phyloP scores from a whole-genome alignment of 2,888 invertebrate genomes.

The Nemotelus pantherinus region DNA sequence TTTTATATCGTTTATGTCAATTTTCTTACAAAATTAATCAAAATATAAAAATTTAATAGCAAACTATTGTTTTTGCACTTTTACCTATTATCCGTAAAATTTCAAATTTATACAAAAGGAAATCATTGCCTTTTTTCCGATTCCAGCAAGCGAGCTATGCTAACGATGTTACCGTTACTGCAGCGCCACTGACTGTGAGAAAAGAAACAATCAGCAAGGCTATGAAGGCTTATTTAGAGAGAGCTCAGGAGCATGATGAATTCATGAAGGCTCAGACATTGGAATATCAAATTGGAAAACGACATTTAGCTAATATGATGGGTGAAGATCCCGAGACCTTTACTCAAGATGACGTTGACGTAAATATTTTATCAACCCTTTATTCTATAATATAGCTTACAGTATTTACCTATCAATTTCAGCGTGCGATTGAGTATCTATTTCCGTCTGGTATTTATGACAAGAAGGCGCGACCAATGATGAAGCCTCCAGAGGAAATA shows the following conservation, averaged over 20 bases:
- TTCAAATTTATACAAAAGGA: too few relatives aligned
- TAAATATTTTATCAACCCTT: constrained; percentile 62
- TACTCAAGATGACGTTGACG: constrained; percentile 86
- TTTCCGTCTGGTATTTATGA: constrained; percentile 94
- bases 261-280: constrained; percentile 82
- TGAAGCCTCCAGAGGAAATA: constrained; percentile 90
- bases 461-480: constrained; percentile 83
- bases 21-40: too few relatives aligned
- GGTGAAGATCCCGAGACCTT: constrained; percentile 91
- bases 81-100: too few relatives aligned
- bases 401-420: constrained; percentile 52
- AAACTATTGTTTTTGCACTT: too few relatives aligned
- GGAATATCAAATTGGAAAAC: constrained; percentile 90
- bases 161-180: constrained; percentile 59
- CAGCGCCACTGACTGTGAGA: constrained; percentile 58
- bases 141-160: constrained; percentile 11
- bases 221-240: constrained; percentile 88
- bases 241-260: constrained; percentile 81
- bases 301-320: constrained; percentile 99
- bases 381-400: background rate
- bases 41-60: too few relatives aligned
- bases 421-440: constrained; percentile 91
- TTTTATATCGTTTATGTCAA: too few relatives aligned
- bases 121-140: too few relatives aligned
- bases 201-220: constrained; percentile 82